Conservation (phyloP, 2,113 vertebrate genomes). For the Erinaceus europaeus region DNA sequence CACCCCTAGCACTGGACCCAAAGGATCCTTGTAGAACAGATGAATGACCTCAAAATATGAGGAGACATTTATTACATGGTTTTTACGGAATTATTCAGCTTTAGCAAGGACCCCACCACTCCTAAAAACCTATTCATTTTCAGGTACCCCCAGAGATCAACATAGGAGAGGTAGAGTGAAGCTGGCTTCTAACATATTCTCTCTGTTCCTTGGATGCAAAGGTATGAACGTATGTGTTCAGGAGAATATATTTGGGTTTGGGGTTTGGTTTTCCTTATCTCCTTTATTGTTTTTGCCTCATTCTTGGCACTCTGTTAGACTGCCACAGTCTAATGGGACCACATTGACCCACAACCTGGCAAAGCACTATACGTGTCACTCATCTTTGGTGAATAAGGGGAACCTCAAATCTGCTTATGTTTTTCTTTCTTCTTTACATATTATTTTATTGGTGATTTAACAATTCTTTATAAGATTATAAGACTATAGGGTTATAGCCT, state of each 20-base stretch:
- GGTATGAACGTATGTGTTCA: neutral
- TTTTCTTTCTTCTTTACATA: too few relatives aligned
- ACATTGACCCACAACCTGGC: neutral
- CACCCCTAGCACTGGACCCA: neutral
- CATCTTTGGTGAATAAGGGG: neutral
- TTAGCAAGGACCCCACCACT: neutral
- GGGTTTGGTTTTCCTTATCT: neutral
- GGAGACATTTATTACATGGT: neutral
- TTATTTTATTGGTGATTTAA: too few relatives aligned
- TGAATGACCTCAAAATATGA: neutral
- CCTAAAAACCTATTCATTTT: neutral
- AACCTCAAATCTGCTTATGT: neutral
- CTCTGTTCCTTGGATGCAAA: neutral
- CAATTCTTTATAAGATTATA: too few relatives aligned
- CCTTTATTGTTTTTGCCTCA: neutral
- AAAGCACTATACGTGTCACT: neutral
- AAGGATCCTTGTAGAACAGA: neutral
- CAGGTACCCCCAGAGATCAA: neutral
- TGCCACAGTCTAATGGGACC: neutral
- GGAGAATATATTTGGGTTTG: neutral
- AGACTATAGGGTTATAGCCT: too few relatives aligned
- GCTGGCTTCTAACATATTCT: neutral
- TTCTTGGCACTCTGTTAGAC: neutral
- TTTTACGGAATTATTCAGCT: conserved; percentile 18
- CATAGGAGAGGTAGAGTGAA: neutral